Evolutionary conservation across 1,140 invertebrate genomes (phyloP).

Genomic region (Calephelis virginiensis): DNA sequence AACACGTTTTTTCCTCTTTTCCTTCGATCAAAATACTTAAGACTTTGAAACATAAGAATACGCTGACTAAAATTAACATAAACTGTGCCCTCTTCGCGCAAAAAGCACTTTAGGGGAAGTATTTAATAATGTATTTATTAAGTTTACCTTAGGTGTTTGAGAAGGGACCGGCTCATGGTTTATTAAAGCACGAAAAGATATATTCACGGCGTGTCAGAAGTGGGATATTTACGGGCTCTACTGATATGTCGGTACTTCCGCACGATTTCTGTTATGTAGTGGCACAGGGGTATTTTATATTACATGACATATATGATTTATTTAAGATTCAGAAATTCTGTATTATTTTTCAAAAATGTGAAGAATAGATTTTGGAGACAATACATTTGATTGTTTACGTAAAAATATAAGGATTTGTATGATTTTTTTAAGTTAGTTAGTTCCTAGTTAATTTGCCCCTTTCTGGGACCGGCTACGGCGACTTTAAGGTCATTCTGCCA

Average conservation of each 20-base stretch:
- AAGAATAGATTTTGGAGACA: too few relatives aligned
- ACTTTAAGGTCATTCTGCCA: too few relatives aligned
- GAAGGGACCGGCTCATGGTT: constrained; percentile 30
- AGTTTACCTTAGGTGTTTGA: constrained; percentile 34
- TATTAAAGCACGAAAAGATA: constrained; percentile 30
- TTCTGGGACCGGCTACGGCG: too few relatives aligned
- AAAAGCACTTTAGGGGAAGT: constrained; percentile 23
- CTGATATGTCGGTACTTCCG: constrained; percentile 25
- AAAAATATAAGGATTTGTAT: too few relatives aligned
- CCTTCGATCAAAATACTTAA: background rate
- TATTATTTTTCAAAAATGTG: too few relatives aligned
- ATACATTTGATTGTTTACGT: too few relatives aligned
- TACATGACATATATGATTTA: constrained; percentile 3
- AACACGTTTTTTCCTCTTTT: too few relatives aligned
- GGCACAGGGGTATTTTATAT: constrained; percentile 7
- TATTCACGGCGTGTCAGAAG: constrained; percentile 18
- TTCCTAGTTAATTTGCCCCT: too few relatives aligned
- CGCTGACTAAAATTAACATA: constrained; percentile 15
- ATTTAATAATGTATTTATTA: constrained; percentile 36
- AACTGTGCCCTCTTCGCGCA: constrained; percentile 7
- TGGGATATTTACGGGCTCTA: constrained; percentile 26
- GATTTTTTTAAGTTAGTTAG: too few relatives aligned
- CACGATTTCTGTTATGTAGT: constrained; percentile 8
- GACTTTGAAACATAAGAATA: constrained; percentile 8
- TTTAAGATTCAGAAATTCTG: background rate